A percentile compares a stretch with the other conserved stretches of the same genome.
These are phyloP conservation scores for Lasiommata megera DNA, from an alignment of 2,888 invertebrate genomes.

Conservation along the genomic window DNA sequence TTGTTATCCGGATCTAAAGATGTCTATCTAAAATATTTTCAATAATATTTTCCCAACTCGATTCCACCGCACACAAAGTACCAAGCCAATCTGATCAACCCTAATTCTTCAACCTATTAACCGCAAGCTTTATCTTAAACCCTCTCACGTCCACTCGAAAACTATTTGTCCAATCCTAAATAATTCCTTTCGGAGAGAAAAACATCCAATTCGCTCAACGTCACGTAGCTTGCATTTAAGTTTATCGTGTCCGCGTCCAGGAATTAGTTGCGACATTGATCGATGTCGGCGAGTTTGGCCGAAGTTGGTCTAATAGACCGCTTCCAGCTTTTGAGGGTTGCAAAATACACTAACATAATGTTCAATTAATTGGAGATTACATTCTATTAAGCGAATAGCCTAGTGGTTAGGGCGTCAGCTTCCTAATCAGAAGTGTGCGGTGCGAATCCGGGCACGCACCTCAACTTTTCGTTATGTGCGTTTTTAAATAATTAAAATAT, in stretches of 20 bases:
- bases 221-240: conserved; percentile 48
- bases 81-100: conserved; percentile 28
- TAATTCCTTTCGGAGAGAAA: conserved; percentile 52
- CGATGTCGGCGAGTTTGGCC: conserved; percentile 39
- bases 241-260: conserved; percentile 48
- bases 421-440: too few species aligned
- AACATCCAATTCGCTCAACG: conserved; percentile 48
- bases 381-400: conserved; percentile 4
- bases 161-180: conserved; percentile 63
- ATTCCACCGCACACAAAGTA: conserved; percentile 15
- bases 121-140: conserved; percentile 41
- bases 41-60: conserved; percentile 20
- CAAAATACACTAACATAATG: conserved; percentile 22
- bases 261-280: conserved; percentile 54
- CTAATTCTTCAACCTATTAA: conserved; percentile 39
- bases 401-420: too few species aligned
- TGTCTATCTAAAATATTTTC: conserved; percentile 13
- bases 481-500: too few species aligned
- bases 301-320: conserved; percentile 39
- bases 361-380: conserved; percentile 29
- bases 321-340: conserved; percentile 30
- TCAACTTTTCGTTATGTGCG: too few species aligned
- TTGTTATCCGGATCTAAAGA: background rate
- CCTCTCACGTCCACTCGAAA: conserved; percentile 49
- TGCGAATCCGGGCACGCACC: too few species aligned